These are phyloP conservation scores for Chiloscyllium punctatum DNA, from an alignment of 2,797 vertebrate genomes.

Conservation along the genomic window DNA sequence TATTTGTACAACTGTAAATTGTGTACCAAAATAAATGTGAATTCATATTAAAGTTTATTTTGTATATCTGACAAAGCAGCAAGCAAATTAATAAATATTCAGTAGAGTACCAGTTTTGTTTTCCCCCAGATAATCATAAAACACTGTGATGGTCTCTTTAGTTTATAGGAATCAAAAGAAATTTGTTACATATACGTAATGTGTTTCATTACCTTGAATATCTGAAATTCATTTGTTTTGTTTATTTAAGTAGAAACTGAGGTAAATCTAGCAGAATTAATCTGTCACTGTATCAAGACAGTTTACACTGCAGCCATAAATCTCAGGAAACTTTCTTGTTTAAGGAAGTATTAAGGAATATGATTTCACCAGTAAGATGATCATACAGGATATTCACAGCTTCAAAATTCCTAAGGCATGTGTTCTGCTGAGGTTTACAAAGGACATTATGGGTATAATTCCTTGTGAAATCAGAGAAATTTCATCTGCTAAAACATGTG, in stretches of 20 bases:
- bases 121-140: neutral
- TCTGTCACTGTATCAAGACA: neutral
- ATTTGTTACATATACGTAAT: neutral
- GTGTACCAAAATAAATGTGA: neutral
- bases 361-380: neutral
- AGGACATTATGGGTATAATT: neutral
- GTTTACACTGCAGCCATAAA: neutral
- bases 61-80: neutral
- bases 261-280: neutral
- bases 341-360: neutral
- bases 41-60: neutral
- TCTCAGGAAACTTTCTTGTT: neutral
- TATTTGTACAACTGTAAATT: neutral
- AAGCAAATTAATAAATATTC: conserved; percentile 19
- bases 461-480: neutral
- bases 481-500: neutral
- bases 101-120: neutral
- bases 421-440: neutral
- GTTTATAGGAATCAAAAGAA: neutral
- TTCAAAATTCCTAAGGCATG: neutral
- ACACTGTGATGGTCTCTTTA: neutral
- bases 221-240: neutral
- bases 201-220: neutral
- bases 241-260: neutral
- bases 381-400: neutral